phyloP scores from a whole-genome alignment of 2,113 vertebrate genomes.

The Rhegmatorhina hoffmannsi region DNA sequence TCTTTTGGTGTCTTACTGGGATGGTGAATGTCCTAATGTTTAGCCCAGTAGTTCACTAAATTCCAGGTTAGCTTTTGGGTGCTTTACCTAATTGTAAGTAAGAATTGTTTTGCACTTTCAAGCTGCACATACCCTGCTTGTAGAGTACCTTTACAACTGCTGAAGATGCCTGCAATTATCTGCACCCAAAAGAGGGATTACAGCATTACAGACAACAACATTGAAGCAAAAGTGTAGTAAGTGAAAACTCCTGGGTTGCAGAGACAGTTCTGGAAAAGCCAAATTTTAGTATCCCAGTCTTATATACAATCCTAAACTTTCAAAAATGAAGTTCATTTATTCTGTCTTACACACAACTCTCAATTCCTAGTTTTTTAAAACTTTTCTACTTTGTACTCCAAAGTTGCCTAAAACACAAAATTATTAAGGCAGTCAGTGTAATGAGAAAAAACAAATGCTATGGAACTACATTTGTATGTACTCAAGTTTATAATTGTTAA shows the following conservation, averaged over 20 bases:
- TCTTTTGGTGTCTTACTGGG: neutral
- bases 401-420: neutral
- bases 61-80: neutral
- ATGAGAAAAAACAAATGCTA: neutral
- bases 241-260: neutral
- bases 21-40: neutral
- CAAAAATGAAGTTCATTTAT: neutral
- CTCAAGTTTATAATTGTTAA: neutral
- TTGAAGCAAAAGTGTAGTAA: neutral
- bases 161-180: neutral
- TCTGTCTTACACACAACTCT: neutral
- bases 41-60: neutral
- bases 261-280: neutral
- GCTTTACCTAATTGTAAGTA: neutral
- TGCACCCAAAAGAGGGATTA: neutral
- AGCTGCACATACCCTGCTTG: neutral
- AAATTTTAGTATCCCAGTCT: neutral
- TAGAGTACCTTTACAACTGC: neutral
- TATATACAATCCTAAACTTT: neutral
- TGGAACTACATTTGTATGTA: neutral
- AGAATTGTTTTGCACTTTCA: neutral
- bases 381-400: neutral
- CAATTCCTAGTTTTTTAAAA: neutral
- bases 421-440: neutral
- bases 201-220: neutral